Base-by-base conservation (phyloP, 2,113 vertebrate species). In the Protomyctophum bolini region DNA sequence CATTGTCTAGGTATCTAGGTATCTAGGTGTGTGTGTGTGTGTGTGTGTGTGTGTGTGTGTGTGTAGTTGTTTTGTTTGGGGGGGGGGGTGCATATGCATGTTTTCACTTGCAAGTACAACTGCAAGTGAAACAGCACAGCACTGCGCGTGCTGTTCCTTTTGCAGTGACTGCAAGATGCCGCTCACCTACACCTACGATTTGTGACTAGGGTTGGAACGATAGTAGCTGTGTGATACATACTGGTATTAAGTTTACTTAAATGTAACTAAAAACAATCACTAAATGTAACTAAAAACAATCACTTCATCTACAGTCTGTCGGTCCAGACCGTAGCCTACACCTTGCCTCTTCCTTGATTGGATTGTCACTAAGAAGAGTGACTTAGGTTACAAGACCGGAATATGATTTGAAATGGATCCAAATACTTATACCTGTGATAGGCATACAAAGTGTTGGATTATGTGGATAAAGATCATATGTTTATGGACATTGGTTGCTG, bases 141-240 rank as follows among this genome's bases (percentile, higher is more conserved):
- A 68, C 80, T 87, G 21, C 2, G 21, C 21, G 21, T 85, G 82
- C 87, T 79, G 71, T 85, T 80, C 71, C 68, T 67, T 80, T 45
- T 54, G 66, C 72, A 79, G 65, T 86, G 73, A 69, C 66, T 83
- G 82, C 70, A 81, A 74, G 76, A 63, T 83, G 82, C 86, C 81
- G 69, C 72, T 75, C 72, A 81, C 41, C 79, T 71, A 72, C 78
- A 48, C 10, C 41, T 14, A 5, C 45, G 65, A 46, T 11, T 4
- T 83, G 58, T 68, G 52, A 80, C n/a, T 49, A 29, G 83, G 86
- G 88, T 90, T 90, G 86, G 84, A 80, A 89, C 82, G 87, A 90
- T 90, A 79, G 28, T n/a, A 68, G 5, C 33, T 41, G 5, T 41
- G 33, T 21, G 21, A 21, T 21, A 21, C 21, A 21, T 21, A 21